phyloP scores from a whole-genome alignment of 2,113 vertebrate species.

The Pollimyrus isidori region DNA sequence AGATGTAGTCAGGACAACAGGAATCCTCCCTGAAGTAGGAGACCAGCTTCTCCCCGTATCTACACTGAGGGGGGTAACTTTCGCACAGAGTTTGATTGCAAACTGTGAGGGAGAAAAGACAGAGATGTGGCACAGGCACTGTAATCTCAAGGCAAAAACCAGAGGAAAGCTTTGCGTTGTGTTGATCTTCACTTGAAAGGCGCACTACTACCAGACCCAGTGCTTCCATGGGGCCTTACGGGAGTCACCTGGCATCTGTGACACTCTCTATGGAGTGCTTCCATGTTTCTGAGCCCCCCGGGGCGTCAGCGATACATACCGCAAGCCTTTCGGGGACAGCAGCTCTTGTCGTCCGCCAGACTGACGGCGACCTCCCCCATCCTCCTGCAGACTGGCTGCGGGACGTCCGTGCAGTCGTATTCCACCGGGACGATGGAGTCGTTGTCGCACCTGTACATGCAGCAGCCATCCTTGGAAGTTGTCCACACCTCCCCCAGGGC shows the following conservation, averaged over 20 bases:
- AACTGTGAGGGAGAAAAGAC: constrained; percentile 56
- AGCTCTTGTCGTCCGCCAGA: constrained; percentile 69
- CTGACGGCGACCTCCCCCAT: constrained; percentile 73
- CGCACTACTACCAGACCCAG: background rate
- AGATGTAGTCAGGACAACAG: constrained; percentile 79
- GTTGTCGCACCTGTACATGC: constrained; percentile 80
- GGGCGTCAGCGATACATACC: constrained; percentile 59
- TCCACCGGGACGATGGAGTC: constrained; percentile 74
- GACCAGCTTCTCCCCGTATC: constrained; percentile 72
- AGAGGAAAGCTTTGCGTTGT: background rate
- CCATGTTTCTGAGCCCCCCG: background rate
- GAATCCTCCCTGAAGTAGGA: constrained; percentile 80
- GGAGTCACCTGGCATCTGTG: background rate
- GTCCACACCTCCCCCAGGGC: constrained; percentile 84
- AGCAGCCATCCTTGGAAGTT: constrained; percentile 77
- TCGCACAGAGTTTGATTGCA: constrained; percentile 91
- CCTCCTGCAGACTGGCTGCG: constrained; percentile 57
- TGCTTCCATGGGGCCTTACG: background rate
- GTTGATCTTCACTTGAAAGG: background rate
- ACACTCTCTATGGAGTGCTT: background rate
- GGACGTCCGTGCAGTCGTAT: constrained; percentile 63
- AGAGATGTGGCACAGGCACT: background rate
- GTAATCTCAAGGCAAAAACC: background rate
- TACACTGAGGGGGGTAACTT: constrained; percentile 64
- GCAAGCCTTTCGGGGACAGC: constrained; percentile 80